Conservation (phyloP, 2,113 vertebrate species). For the Microcebus ravelobensis region DNA sequence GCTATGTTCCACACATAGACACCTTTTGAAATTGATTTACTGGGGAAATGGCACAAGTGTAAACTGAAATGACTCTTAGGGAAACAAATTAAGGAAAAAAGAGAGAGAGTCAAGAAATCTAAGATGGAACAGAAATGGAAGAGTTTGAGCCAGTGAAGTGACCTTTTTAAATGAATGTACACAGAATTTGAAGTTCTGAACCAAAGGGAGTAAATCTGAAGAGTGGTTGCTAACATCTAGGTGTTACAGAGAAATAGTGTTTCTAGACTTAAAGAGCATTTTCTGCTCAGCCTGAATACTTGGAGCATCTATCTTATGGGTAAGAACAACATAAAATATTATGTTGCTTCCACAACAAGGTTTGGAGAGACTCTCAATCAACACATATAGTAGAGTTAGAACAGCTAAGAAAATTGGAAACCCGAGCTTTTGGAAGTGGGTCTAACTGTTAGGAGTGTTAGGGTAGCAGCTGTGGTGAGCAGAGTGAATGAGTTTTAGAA, state of each 20-base stretch:
- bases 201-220: background rate
- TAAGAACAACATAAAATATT: background rate
- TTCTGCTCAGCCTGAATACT: background rate
- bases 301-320: background rate
- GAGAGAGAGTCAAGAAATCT: background rate
- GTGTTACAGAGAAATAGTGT: background rate
- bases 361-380: constrained; percentile 23
- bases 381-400: background rate
- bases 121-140: background rate
- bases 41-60: background rate
- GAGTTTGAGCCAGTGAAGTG: background rate
- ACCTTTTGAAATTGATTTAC: background rate
- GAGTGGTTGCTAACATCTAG: background rate
- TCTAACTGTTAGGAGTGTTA: background rate
- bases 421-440: background rate
- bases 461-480: background rate
- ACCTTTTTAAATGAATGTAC: background rate
- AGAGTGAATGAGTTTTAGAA: background rate
- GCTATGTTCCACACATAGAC: background rate
- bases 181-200: background rate
- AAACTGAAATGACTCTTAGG: background rate
- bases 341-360: background rate
- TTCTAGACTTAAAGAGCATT: background rate
- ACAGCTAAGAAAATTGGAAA: constrained; percentile 28
- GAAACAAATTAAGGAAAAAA: background rate